These are phyloP conservation scores for Drosophila gunungcola DNA, from an alignment of 1,140 invertebrate genomes.

Conservation along the genomic window DNA sequence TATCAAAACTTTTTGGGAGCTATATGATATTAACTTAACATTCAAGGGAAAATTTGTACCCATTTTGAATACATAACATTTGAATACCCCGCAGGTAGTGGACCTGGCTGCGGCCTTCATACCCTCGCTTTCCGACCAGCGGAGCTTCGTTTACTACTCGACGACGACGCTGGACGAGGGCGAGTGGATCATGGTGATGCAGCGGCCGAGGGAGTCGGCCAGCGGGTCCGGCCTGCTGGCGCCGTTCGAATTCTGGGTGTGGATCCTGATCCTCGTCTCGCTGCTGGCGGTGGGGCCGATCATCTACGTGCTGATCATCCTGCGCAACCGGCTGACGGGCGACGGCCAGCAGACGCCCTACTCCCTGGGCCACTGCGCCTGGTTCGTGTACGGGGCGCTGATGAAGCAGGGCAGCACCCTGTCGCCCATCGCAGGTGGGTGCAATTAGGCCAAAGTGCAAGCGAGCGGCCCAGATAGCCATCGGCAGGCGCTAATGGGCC, in stretches of 20 bases:
- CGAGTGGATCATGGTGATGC: conserved; percentile 91
- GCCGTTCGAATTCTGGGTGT: conserved; percentile 91
- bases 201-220: conserved; percentile 91
- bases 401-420: conserved; percentile 94
- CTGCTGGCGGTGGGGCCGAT: conserved; percentile 91
- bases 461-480: conserved; percentile 54
- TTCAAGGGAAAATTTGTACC: too few species aligned
- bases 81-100: conserved; percentile 81
- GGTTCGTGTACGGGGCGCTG: conserved; percentile 95
- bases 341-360: conserved; percentile 86
- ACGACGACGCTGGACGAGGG: conserved; percentile 88
- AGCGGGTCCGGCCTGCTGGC: conserved; percentile 93
- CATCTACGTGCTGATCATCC: conserved; percentile 89
- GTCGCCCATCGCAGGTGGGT: conserved; percentile 90
- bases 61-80: not conserved
- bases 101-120: conserved; percentile 92
- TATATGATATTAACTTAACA: too few species aligned
- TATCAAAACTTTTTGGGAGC: too few species aligned
- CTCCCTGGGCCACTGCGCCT: conserved; percentile 89
- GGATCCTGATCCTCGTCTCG: conserved; percentile 90
- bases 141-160: conserved; percentile 87
- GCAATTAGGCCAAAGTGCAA: conserved; percentile 66
- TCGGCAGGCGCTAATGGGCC: conserved; percentile 38
- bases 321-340: conserved; percentile 87
- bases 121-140: conserved; percentile 88